These are phyloP conservation scores for Brachionus manjavacas DNA, from an alignment of 1,140 invertebrate genomes.

Conservation along the genomic window DNA sequence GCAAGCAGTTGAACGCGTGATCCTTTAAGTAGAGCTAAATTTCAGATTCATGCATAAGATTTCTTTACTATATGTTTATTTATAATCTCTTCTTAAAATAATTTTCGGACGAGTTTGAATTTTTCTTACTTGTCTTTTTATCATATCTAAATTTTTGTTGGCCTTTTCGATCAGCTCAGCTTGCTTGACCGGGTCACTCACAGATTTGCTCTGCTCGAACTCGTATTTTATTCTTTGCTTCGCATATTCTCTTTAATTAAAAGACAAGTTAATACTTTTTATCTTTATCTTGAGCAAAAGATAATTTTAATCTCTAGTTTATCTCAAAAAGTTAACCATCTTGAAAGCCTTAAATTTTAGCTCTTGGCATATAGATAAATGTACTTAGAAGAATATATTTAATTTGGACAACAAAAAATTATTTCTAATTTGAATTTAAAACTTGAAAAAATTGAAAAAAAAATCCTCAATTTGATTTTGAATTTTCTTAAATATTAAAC, in stretches of 20 bases:
- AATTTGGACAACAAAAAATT: neutral
- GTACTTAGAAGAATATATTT: neutral
- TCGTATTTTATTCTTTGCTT: conserved; percentile 34
- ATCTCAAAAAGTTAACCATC: neutral
- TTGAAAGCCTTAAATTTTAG: neutral
- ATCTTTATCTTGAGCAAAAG: neutral
- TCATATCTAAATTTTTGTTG: conserved; percentile 25
- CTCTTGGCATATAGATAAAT: neutral
- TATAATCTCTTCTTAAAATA: neutral
- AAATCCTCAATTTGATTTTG: too few relatives aligned
- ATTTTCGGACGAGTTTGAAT: neutral
- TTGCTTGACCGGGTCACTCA: conserved; percentile 3
- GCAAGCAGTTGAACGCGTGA: neutral
- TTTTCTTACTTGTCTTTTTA: conserved; percentile 43
- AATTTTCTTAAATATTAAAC: too few relatives aligned
- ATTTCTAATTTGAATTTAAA: neutral
- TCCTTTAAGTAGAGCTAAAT: neutral
- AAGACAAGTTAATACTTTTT: neutral
- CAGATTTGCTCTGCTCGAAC: neutral
- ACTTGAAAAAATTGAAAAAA: too few relatives aligned
- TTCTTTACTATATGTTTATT: neutral
- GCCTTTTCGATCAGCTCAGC: conserved; percentile 3
- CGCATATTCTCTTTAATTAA: conserved; percentile 6
- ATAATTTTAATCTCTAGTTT: neutral
- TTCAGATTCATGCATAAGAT: neutral